Evolutionary conservation across 2,888 invertebrate species (phyloP).

Genomic region (Melanostoma scalare): DNA sequence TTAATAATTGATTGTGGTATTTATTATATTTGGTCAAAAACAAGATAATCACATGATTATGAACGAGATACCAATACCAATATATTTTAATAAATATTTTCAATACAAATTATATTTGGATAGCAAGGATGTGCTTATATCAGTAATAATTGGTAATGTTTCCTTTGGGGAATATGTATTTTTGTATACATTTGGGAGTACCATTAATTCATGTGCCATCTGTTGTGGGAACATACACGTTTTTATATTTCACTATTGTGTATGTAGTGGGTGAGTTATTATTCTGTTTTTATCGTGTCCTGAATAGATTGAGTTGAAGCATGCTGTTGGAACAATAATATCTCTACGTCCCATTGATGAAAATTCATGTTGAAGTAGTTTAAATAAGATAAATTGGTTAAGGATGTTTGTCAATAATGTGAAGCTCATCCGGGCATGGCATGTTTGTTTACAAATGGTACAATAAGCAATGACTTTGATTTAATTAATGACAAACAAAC

Average conservation of each 20-base stretch:
- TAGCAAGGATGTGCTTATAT: constrained; percentile 34
- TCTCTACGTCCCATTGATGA: too few species aligned
- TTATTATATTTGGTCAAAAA: constrained; percentile 35
- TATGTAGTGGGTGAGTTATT: constrained; percentile 5
- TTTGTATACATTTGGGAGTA: constrained; percentile 15
- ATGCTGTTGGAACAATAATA: too few species aligned
- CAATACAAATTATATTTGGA: constrained; percentile 28
- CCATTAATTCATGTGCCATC: constrained; percentile 3
- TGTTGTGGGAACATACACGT: constrained; percentile 25
- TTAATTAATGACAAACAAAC: too few species aligned
- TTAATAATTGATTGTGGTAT: constrained; percentile 52
- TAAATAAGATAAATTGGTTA: too few species aligned
- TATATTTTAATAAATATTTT: constrained; percentile 18
- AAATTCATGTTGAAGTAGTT: too few species aligned
- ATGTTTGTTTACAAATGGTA: too few species aligned
- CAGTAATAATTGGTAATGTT: constrained; percentile 48
- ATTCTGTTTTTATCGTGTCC: not conserved
- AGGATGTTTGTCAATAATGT: too few species aligned
- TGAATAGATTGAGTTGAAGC: too few species aligned
- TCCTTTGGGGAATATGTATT: constrained; percentile 23
- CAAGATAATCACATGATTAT: constrained; percentile 36
- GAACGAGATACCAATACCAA: constrained; percentile 4
- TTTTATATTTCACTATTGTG: not conserved
- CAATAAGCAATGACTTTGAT: too few species aligned
- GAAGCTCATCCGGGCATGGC: too few species aligned